Percentiles rank a stretch among this genome's conserved stretches.
phyloP scores from a whole-genome alignment of 2,797 vertebrate genomes.

The Acanthiza pusilla region DNA sequence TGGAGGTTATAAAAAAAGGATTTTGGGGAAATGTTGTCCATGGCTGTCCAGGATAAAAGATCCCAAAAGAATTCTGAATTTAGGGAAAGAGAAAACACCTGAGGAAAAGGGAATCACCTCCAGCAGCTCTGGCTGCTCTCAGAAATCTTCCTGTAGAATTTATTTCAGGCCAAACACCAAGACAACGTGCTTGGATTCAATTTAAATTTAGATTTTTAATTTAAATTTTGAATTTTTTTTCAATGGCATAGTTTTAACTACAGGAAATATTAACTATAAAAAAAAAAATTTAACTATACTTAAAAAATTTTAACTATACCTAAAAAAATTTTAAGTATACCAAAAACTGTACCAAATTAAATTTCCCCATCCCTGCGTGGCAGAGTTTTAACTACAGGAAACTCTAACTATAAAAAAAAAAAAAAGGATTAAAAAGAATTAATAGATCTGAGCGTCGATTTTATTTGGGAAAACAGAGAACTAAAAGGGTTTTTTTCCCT shows the following conservation, averaged over 20 bases:
- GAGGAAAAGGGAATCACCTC: background rate
- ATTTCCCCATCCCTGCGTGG: too few species aligned
- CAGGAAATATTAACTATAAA: too few species aligned
- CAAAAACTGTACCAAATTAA: too few species aligned
- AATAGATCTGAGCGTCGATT: background rate
- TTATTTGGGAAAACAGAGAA: background rate
- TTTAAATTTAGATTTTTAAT: too few species aligned
- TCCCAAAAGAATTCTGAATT: background rate
- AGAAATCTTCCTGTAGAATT: background rate
- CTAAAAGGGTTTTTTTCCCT: background rate
- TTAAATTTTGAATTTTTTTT: too few species aligned
- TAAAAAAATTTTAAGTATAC: too few species aligned
- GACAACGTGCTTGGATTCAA: background rate
- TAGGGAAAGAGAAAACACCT: background rate
- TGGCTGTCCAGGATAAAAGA: background rate
- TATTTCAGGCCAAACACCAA: background rate
- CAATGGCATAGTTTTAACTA: too few species aligned
- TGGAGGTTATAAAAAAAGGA: background rate
- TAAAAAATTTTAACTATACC: too few species aligned
- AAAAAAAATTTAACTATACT: too few species aligned
- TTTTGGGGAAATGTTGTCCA: background rate
- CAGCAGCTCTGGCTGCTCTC: background rate
- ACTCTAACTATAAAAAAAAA: rapidly evolving
- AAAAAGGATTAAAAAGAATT: rapidly evolving
- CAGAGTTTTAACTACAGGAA: too few species aligned